Conservation (phyloP, 2,888 invertebrate species). For the Hedya salicella region DNA sequence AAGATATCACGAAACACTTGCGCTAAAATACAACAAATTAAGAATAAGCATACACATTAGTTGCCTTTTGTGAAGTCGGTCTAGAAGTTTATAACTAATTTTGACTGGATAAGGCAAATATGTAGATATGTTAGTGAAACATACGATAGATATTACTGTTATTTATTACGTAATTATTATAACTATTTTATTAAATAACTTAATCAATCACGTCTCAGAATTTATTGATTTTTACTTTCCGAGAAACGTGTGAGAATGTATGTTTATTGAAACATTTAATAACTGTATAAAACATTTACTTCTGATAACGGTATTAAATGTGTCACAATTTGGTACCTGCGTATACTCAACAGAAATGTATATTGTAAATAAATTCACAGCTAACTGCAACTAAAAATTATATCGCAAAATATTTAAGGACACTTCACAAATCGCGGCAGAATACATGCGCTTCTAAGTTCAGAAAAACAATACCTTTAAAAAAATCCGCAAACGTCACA, state of each 20-base stretch:
- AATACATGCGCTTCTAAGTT: neutral
- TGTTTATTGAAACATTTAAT: neutral
- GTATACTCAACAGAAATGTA: no score
- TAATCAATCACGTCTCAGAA: slow-evolving; percentile 2
- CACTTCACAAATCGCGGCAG: no score
- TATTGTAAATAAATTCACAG: no score
- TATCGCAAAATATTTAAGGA: no score
- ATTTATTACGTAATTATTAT: slow-evolving; percentile 5
- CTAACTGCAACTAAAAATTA: no score
- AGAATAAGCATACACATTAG: no score
- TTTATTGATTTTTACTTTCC: neutral
- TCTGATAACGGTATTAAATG: neutral
- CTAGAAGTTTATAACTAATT: no score
- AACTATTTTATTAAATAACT: neutral
- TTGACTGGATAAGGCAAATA: no score
- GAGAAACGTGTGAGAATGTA: slow-evolving; percentile 12
- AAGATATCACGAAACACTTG: no score
- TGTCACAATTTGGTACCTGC: no score
- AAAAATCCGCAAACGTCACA: slow-evolving; percentile 13
- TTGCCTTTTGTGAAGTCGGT: no score
- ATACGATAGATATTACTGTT: neutral
- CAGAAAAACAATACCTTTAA: slow-evolving; percentile 19
- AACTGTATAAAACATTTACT: neutral
- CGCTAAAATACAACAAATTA: no score
- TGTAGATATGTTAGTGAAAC: slow-evolving; percentile 6